Conservation (phyloP, 1,140 invertebrate genomes). For the Neodiprion pinetum region DNA sequence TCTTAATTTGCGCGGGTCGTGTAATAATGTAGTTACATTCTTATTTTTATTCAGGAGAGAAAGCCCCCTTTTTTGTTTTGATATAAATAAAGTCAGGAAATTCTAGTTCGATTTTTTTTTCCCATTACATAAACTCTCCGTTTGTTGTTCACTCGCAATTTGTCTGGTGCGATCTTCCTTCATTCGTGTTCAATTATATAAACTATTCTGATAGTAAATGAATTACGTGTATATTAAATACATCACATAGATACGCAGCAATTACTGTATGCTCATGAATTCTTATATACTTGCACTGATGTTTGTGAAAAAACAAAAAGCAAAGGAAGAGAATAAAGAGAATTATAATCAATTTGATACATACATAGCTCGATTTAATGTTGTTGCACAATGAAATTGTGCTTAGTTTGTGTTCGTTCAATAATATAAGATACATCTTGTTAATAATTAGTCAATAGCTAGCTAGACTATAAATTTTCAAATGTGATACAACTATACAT, state of each 20-base stretch:
- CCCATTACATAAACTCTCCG: too few relatives aligned
- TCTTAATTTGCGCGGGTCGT: too few relatives aligned
- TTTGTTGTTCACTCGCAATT: not conserved
- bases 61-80: too few relatives aligned
- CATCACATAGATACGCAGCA: not conserved
- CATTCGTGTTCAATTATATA: not conserved
- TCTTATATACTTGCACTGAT: not conserved
- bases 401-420: slow-evolving; percentile 8
- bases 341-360: not conserved
- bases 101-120: too few relatives aligned
- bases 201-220: not conserved
- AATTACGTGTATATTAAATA: not conserved
- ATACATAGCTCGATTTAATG: not conserved
- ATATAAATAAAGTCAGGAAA: too few relatives aligned
- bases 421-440: not conserved
- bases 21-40: too few relatives aligned
- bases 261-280: not conserved
- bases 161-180: slow-evolving; percentile 1
- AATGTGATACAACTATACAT: too few relatives aligned
- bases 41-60: too few relatives aligned
- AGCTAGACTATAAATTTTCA: not conserved
- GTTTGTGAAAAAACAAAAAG: not conserved
- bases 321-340: not conserved
- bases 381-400: slow-evolving; percentile 9
- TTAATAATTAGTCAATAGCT: not conserved